Conservation (phyloP, 1,140 invertebrate genomes). For the Lerema accius region DNA sequence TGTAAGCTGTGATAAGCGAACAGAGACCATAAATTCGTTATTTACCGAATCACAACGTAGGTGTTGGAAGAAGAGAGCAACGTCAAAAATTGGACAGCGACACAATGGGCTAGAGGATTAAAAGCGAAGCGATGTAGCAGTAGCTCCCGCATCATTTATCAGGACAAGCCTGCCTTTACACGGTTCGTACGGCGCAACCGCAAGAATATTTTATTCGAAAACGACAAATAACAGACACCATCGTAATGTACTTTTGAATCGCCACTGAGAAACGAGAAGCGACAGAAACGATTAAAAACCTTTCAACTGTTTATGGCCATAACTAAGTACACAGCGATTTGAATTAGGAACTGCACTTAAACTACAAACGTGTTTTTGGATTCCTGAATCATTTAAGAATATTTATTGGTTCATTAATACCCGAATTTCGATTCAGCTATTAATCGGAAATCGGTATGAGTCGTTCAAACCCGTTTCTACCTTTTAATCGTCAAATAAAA, state of each 20-base stretch:
- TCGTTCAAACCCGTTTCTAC: neutral
- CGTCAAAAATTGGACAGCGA: conserved; percentile 68
- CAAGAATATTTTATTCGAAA: conserved; percentile 30
- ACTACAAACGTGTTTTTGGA: neutral
- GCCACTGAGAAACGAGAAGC: conserved; percentile 2
- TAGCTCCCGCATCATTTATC: conserved; percentile 77
- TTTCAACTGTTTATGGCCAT: neutral
- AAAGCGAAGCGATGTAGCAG: conserved; percentile 78
- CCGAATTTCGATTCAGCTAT: neutral
- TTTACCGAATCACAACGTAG: conserved; percentile 67
- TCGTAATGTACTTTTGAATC: neutral
- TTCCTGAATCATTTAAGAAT: neutral
- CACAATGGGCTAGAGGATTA: conserved; percentile 74
- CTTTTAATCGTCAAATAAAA: neutral
- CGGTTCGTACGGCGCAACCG: conserved; percentile 12
- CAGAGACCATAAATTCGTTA: conserved; percentile 72
- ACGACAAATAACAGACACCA: conserved; percentile 18
- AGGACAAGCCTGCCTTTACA: conserved; percentile 54
- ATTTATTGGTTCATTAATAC: neutral
- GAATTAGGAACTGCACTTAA: neutral
- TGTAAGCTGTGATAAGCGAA: conserved; percentile 58
- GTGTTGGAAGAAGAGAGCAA: conserved; percentile 68
- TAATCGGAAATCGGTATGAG: neutral
- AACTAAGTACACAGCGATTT: neutral
- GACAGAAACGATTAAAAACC: neutral